Conservation (phyloP, 1,140 invertebrate species). For the Rhagoletis zephyria region DNA sequence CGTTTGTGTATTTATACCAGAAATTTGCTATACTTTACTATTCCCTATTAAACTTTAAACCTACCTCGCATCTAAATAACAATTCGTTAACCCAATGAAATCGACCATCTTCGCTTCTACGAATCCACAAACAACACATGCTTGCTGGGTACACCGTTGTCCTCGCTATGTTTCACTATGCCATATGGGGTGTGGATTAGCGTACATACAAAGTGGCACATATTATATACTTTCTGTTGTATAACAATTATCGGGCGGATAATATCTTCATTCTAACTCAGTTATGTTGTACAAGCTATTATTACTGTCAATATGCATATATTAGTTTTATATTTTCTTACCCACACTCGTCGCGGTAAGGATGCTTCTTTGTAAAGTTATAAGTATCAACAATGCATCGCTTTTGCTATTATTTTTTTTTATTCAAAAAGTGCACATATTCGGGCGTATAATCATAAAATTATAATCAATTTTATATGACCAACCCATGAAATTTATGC, state of each 20-base stretch:
- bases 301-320: constrained; percentile 45
- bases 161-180: not conserved
- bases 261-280: constrained; percentile 48
- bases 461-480: not conserved
- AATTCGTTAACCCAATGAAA: too few species aligned
- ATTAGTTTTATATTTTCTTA: constrained; percentile 17
- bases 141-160: not conserved
- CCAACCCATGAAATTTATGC: not conserved
- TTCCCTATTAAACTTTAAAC: too few species aligned
- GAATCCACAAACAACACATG: not conserved
- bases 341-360: not conserved
- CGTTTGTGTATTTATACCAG: too few species aligned
- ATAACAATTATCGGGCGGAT: constrained; percentile 43
- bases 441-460: not conserved
- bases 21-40: too few species aligned
- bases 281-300: constrained; percentile 48
- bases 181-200: not conserved
- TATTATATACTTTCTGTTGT: not conserved
- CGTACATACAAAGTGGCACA: not conserved
- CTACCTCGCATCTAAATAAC: too few species aligned
- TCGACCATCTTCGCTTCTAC: not conserved
- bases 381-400: too few species aligned
- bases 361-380: too few species aligned
- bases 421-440: constrained; percentile 6
- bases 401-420: too few species aligned